phyloP scores from a whole-genome alignment of 1,140 invertebrate genomes.

The Sitophilus oryzae region DNA sequence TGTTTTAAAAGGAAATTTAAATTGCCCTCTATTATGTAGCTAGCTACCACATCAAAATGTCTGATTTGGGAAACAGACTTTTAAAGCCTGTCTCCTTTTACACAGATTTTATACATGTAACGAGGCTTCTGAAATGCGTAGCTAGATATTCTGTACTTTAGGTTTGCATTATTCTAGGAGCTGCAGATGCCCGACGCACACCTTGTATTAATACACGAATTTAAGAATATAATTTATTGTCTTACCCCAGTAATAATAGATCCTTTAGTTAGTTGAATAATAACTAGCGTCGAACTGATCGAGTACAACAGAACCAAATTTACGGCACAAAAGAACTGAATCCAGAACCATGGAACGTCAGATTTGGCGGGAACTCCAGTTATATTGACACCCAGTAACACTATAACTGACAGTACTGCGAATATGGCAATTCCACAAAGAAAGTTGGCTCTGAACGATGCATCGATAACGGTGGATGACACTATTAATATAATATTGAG shows the following conservation, averaged over 20 bases:
- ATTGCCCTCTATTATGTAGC: no score
- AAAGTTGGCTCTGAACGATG: slow-evolving; percentile 5
- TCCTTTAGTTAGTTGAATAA: slow-evolving; percentile 9
- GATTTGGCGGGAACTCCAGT: slow-evolving; percentile 7
- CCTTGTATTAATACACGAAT: no score
- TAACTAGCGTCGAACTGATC: slow-evolving; percentile 5
- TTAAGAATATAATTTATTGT: background rate
- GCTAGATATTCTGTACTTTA: no score
- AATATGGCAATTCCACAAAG: slow-evolving; percentile 7
- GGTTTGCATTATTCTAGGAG: no score
- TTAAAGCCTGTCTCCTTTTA: no score
- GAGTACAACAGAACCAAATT: slow-evolving; percentile 7
- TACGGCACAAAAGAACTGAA: slow-evolving; percentile 11
- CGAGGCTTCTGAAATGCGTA: no score
- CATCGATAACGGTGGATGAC: slow-evolving; percentile 1
- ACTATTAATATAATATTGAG: slow-evolving; percentile 7
- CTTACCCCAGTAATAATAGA: slow-evolving; percentile 18
- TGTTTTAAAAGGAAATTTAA: no score
- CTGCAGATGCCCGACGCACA: no score
- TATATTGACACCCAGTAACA: slow-evolving; percentile 7
- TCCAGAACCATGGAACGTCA: slow-evolving; percentile 17
- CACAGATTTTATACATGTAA: no score
- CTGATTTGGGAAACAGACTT: no score
- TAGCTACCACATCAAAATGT: no score
- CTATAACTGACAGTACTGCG: slow-evolving; percentile 5